Evolutionary conservation across 2,113 vertebrate genomes (phyloP).

Genomic region (Diadophis punctatus): DNA sequence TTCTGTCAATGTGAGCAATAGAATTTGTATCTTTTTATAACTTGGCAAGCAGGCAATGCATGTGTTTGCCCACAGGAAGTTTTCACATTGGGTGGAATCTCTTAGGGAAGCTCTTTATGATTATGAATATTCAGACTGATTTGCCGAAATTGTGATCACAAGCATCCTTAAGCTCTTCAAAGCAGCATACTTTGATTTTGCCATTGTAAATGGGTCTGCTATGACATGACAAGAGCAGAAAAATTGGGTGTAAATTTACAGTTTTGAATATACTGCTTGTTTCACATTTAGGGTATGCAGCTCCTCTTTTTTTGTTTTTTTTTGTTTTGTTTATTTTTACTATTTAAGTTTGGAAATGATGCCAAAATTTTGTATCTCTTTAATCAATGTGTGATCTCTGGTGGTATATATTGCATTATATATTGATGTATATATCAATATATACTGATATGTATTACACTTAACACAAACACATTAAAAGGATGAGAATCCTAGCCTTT

Average conservation of each 20-base stretch:
- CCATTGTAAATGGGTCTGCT: slow-evolving; percentile 83
- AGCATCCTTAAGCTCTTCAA: slow-evolving; percentile 54
- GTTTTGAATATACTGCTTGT: slow-evolving; percentile 79
- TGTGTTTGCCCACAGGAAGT: slow-evolving; percentile 13
- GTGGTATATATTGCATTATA: slow-evolving; percentile 86
- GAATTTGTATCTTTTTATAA: slow-evolving; percentile 47
- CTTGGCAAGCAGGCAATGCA: slow-evolving; percentile 40
- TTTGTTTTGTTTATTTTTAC: slow-evolving; percentile 84
- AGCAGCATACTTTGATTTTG: slow-evolving; percentile 70
- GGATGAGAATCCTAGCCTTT: slow-evolving; percentile 74
- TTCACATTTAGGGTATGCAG: slow-evolving; percentile 81
- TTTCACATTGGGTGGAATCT: slow-evolving; percentile 53
- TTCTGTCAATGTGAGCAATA: slow-evolving; percentile 55
- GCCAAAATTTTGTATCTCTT: slow-evolving; percentile 87
- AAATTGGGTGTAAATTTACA: slow-evolving; percentile 82
- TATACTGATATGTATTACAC: slow-evolving; percentile 83
- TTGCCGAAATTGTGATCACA: slow-evolving; percentile 49
- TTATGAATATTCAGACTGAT: slow-evolving; percentile 48
- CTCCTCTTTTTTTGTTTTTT: slow-evolving; percentile 73
- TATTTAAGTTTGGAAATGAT: slow-evolving; percentile 88
- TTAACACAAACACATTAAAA: slow-evolving; percentile 72
- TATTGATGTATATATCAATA: slow-evolving; percentile 85
- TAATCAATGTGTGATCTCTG: slow-evolving; percentile 83
- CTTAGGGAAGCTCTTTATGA: slow-evolving; percentile 53
- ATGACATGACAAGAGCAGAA: slow-evolving; percentile 76